Evolutionary conservation across 2,797 vertebrate species (phyloP).

Genomic region (Tapera naevia): DNA sequence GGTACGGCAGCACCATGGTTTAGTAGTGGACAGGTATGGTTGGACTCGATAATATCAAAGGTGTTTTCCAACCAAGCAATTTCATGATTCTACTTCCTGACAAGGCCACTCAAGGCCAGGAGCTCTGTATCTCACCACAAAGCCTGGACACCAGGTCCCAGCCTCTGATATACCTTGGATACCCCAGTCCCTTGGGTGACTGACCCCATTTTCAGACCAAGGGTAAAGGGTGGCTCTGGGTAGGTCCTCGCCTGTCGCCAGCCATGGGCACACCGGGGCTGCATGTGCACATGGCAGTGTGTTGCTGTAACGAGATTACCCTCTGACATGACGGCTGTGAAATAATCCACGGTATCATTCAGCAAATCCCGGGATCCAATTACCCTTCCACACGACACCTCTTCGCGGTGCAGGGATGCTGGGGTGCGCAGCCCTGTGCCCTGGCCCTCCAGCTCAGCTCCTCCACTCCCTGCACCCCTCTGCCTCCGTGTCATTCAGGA

Average conservation of each 20-base stretch:
- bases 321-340: not conserved
- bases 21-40: too few species aligned
- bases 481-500: not conserved
- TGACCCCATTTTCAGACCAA: not conserved
- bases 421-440: not conserved
- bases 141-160: fast-evolving
- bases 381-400: conserved; percentile 34
- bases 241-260: not conserved
- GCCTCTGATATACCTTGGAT: not conserved
- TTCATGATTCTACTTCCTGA: not conserved
- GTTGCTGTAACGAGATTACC: conserved; percentile 52
- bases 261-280: not conserved
- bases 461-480: not conserved
- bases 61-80: too few species aligned
- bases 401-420: not conserved
- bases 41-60: too few species aligned
- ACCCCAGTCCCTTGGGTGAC: not conserved
- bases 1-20: fast-evolving
- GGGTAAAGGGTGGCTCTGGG: fast-evolving
- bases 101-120: fast-evolving
- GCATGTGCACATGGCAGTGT: not conserved
- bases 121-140: not conserved
- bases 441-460: not conserved
- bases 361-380: conserved; percentile 58
- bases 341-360: conserved; percentile 57